A percentile compares a stretch with the other conserved stretches of the same genome.
Evolutionary conservation across 1,140 invertebrate species (phyloP).

Genomic region (Asbolus verrucosus): DNA sequence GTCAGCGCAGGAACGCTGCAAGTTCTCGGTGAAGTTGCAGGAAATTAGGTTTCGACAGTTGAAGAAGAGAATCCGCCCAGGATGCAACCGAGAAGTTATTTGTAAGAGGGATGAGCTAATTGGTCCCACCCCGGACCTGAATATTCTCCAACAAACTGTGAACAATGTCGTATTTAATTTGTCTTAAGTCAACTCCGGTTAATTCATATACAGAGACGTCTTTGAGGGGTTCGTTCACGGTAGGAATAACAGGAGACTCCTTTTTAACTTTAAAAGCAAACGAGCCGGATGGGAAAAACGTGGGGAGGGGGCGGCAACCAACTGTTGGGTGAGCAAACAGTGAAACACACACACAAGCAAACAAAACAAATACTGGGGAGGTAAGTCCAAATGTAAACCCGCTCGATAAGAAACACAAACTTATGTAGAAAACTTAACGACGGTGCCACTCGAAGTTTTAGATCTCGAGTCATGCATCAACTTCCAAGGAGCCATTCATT

Average conservation of each 20-base stretch:
- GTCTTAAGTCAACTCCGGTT: constrained; percentile 8
- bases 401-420: constrained; percentile 36
- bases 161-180: constrained; percentile 24
- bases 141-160: background rate
- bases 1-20: too few species aligned
- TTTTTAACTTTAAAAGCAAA: constrained; percentile 35
- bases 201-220: constrained; percentile 15
- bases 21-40: too few species aligned
- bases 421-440: constrained; percentile 13
- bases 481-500: constrained; percentile 24
- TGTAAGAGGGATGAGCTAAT: too few species aligned
- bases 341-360: constrained; percentile 35
- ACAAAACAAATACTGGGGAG: constrained; percentile 36
- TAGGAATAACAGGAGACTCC: constrained; percentile 7
- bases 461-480: constrained; percentile 31
- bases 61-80: too few species aligned
- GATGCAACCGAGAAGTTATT: too few species aligned
- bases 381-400: constrained; percentile 36
- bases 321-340: constrained; percentile 34
- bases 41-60: too few species aligned
- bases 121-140: too few species aligned
- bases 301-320: constrained; percentile 18
- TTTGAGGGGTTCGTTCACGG: constrained; percentile 8
- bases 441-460: constrained; percentile 2
- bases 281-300: constrained; percentile 7